phyloP scores from a whole-genome alignment of 2,888 invertebrate genomes.

The Idaea straminata region DNA sequence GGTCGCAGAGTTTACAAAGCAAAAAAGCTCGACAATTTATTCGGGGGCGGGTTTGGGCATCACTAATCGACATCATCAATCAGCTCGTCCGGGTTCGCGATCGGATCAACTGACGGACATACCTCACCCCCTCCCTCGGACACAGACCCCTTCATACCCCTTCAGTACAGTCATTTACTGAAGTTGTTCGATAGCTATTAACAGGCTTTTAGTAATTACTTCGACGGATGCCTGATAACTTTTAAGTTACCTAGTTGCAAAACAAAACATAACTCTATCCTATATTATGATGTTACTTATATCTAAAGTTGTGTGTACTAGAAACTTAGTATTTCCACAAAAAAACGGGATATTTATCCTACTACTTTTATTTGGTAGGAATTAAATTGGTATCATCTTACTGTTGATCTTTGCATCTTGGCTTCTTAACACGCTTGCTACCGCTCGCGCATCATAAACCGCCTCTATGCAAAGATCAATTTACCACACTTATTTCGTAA shows the following conservation, averaged over 20 bases:
- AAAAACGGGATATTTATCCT: too few species aligned
- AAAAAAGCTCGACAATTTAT: conserved; percentile 77
- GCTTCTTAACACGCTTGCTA: too few species aligned
- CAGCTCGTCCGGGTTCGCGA: conserved; percentile 61
- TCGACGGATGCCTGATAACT: neutral
- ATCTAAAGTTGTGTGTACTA: too few species aligned
- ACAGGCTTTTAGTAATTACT: neutral
- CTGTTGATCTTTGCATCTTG: too few species aligned
- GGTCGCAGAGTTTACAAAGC: conserved; percentile 56
- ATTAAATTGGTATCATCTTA: too few species aligned
- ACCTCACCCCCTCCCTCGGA: conserved; percentile 29
- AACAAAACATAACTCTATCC: too few species aligned
- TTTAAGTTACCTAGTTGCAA: neutral
- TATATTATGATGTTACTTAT: too few species aligned
- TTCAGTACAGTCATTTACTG: conserved; percentile 22
- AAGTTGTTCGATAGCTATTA: conserved; percentile 11
- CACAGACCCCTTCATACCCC: conserved; percentile 31
- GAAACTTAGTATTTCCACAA: too few species aligned
- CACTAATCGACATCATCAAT: conserved; percentile 80
- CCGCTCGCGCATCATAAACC: too few species aligned
- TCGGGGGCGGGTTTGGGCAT: conserved; percentile 71
- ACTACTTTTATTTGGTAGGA: too few species aligned
- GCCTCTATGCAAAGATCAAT: too few species aligned
- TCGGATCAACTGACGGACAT: conserved; percentile 74
- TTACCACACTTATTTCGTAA: too few species aligned